phyloP scores from a whole-genome alignment of 2,797 vertebrate species.

The Scarus forsteni region DNA sequence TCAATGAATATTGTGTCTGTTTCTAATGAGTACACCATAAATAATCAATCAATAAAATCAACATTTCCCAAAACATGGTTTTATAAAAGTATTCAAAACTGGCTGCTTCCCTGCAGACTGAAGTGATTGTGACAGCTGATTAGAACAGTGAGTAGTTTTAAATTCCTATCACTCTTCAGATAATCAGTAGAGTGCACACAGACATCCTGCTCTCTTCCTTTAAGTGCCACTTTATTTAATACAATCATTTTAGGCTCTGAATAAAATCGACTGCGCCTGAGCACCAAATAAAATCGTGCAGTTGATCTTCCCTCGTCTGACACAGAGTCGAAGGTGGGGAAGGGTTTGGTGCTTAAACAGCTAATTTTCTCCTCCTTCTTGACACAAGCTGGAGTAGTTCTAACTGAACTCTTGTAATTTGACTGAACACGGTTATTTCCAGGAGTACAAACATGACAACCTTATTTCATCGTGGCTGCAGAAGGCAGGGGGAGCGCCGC shows the following conservation, averaged over 20 bases:
- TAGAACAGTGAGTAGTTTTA: slow-evolving; percentile 6
- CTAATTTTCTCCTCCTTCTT: slow-evolving; percentile 56
- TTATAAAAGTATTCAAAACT: no score
- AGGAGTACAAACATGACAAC: slow-evolving; percentile 62
- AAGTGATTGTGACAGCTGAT: slow-evolving; percentile 7
- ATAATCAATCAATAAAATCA: no score
- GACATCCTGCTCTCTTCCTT: slow-evolving; percentile 33
- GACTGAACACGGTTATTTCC: slow-evolving; percentile 66
- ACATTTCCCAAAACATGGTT: no score
- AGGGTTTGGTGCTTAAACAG: slow-evolving; percentile 34
- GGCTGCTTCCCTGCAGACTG: background rate
- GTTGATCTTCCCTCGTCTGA: slow-evolving; percentile 28
- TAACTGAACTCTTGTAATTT: slow-evolving; percentile 61
- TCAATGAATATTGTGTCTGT: no score
- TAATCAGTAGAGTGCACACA: slow-evolving; percentile 5
- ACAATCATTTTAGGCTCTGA: slow-evolving; percentile 29
- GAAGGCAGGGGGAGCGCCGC: slow-evolving; percentile 48
- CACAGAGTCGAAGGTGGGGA: slow-evolving; percentile 22
- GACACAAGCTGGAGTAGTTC: slow-evolving; percentile 51
- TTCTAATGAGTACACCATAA: no score
- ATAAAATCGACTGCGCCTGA: slow-evolving; percentile 27
- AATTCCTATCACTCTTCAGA: background rate
- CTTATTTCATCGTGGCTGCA: slow-evolving; percentile 61
- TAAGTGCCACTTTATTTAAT: slow-evolving; percentile 38
- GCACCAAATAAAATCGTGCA: slow-evolving; percentile 33